These are phyloP conservation scores for Eupithecia exiguata DNA, from an alignment of 2,888 invertebrate genomes.

Conservation along the genomic window DNA sequence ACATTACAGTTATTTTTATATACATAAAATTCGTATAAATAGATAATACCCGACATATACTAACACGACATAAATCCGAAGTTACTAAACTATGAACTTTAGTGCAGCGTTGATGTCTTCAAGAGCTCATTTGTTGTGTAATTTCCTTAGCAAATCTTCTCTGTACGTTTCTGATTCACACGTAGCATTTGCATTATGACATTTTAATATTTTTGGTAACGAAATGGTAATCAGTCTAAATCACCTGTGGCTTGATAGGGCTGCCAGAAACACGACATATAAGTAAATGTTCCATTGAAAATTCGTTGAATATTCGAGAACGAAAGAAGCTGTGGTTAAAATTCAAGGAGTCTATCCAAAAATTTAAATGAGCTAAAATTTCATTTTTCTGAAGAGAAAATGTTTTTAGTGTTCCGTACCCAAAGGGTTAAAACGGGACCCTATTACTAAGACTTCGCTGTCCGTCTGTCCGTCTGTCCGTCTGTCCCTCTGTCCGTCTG, in stretches of 20 bases:
- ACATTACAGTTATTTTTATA: not conserved
- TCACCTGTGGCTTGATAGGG: slow-evolving; percentile 32
- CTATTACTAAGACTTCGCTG: too few species aligned
- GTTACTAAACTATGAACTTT: not conserved
- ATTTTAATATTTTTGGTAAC: slow-evolving; percentile 41
- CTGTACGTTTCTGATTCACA: slow-evolving; percentile 35
- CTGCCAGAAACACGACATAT: not conserved
- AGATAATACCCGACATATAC: not conserved
- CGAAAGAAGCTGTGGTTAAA: not conserved
- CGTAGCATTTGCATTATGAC: slow-evolving; percentile 35
- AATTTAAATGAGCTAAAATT: too few species aligned
- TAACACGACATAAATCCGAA: not conserved
- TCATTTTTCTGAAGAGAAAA: too few species aligned
- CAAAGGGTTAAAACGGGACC: too few species aligned
- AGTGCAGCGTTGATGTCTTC: not conserved
- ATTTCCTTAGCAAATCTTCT: not conserved
- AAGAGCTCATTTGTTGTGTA: not conserved
- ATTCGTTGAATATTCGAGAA: not conserved
- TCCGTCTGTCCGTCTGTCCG: too few species aligned
- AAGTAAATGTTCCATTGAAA: not conserved
- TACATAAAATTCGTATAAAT: not conserved
- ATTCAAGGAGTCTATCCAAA: too few species aligned
- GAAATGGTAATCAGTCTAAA: slow-evolving; percentile 43
- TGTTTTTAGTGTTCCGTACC: too few species aligned
- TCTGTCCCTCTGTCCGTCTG: too few species aligned